Conservation (phyloP, 2,113 vertebrate genomes). For the Burhinus oedicnemus region DNA sequence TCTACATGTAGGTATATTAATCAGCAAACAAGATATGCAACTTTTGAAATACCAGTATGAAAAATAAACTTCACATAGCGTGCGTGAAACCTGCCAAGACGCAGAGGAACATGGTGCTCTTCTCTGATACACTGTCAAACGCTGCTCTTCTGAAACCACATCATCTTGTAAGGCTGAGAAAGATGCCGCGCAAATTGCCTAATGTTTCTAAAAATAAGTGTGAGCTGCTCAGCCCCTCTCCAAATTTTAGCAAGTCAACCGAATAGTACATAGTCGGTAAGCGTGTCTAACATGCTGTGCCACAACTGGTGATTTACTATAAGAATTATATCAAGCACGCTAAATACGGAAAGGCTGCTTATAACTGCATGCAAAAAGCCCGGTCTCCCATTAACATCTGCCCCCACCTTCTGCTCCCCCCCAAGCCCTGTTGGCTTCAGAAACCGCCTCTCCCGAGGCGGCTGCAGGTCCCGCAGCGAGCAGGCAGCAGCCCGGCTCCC, state of each 20-base stretch:
- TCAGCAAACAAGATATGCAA: not conserved
- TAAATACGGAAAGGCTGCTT: not conserved
- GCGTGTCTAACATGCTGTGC: not conserved
- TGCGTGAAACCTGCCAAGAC: not conserved
- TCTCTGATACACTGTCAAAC: not conserved
- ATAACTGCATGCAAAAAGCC: not conserved
- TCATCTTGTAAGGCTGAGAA: not conserved
- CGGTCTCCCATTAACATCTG: not conserved
- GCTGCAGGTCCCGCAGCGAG: conserved; percentile 66
- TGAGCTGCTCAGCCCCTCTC: not conserved
- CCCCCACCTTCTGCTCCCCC: not conserved
- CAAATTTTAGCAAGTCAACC: not conserved
- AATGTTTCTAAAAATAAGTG: not conserved
- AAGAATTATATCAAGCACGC: not conserved
- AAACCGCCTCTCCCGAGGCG: conserved; percentile 41
- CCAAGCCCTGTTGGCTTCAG: not conserved
- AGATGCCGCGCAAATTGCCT: not conserved
- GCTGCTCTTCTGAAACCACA: conserved; percentile 18
- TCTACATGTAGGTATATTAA: not conserved
- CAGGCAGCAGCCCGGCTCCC: conserved; percentile 67
- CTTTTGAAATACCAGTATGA: not conserved
- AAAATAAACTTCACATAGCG: not conserved
- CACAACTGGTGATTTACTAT: not conserved
- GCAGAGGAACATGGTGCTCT: not conserved
- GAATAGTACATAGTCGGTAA: not conserved